Percentiles rank a stretch among this genome's conserved stretches.
These are phyloP conservation scores for Drosophila kepulauana DNA, from an alignment of 1,140 invertebrate genomes.

Conservation along the genomic window DNA sequence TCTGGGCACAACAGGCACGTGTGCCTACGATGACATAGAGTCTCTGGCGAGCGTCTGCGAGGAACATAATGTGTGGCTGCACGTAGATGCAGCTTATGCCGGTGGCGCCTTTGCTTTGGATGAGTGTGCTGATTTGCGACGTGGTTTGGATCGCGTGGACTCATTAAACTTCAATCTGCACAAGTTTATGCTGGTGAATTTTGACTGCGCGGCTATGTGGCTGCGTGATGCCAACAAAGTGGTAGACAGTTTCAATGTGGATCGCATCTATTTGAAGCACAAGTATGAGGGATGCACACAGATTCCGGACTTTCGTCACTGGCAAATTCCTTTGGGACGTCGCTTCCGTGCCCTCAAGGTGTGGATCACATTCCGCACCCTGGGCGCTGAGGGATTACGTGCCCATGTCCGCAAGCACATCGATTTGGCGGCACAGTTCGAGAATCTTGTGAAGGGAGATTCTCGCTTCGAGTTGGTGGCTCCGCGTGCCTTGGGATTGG, in stretches of 20 bases:
- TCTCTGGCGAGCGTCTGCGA: conserved; percentile 93
- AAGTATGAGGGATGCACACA: conserved; percentile 88
- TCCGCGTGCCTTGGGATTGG: conserved; percentile 91
- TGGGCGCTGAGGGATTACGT: conserved; percentile 93
- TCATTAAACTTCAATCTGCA: conserved; percentile 97
- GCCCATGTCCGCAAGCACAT: conserved; percentile 92
- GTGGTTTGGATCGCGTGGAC: conserved; percentile 92
- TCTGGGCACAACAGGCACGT: conserved; percentile 96
- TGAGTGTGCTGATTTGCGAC: conserved; percentile 93
- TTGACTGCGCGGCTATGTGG: conserved; percentile 96
- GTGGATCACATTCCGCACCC: conserved; percentile 95
- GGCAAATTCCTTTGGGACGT: conserved; percentile 96
- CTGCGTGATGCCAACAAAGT: conserved; percentile 92
- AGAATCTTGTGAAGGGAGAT: conserved; percentile 89
- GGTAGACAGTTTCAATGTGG: conserved; percentile 95
- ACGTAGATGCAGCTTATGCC: conserved; percentile 96
- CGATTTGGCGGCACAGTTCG: conserved; percentile 91
- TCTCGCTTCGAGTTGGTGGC: conserved; percentile 92
- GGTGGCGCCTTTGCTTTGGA: conserved; percentile 95
- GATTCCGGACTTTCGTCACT: conserved; percentile 96
- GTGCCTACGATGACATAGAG: conserved; percentile 95
- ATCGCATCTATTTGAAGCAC: conserved; percentile 95
- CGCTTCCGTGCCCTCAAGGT: conserved; percentile 96
- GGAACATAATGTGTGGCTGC: conserved; percentile 92
- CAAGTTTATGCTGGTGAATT: conserved; percentile 96